Conservation (phyloP, 2,113 vertebrate genomes). For the Sphaerodactylus townsendi region DNA sequence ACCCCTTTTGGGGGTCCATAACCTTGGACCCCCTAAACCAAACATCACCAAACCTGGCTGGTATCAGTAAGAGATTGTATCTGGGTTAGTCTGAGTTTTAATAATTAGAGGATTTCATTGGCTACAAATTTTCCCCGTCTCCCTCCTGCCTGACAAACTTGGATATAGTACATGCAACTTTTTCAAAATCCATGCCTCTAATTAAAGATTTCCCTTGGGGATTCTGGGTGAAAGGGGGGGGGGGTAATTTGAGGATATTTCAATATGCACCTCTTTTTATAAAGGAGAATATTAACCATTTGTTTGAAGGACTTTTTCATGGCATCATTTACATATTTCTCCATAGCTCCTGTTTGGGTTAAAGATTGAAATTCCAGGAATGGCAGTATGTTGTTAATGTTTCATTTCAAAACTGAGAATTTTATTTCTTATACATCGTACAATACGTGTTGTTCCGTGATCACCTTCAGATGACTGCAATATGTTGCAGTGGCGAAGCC, state of each 20-base stretch:
- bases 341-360: not conserved
- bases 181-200: not conserved
- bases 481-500: no score
- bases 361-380: slow-evolving; percentile 4
- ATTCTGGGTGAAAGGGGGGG: not conserved
- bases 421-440: not conserved
- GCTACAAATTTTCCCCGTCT: not conserved
- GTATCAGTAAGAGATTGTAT: accelerated
- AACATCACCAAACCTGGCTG: no score
- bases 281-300: slow-evolving; percentile 11
- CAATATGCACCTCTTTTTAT: not conserved
- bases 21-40: no score
- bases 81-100: accelerated
- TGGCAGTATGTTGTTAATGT: not conserved
- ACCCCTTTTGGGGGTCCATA: no score
- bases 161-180: no score
- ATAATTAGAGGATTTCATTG: not conserved
- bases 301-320: slow-evolving; percentile 44
- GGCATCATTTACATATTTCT: slow-evolving; percentile 40
- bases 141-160: not conserved
- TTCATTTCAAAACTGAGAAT: slow-evolving; percentile 16
- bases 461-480: slow-evolving; percentile 39
- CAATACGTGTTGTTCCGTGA: not conserved
- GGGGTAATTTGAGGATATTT: no score
- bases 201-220: not conserved